These are phyloP conservation scores for Perithous albicinctus DNA, from an alignment of 2,888 invertebrate species.

Conservation along the genomic window DNA sequence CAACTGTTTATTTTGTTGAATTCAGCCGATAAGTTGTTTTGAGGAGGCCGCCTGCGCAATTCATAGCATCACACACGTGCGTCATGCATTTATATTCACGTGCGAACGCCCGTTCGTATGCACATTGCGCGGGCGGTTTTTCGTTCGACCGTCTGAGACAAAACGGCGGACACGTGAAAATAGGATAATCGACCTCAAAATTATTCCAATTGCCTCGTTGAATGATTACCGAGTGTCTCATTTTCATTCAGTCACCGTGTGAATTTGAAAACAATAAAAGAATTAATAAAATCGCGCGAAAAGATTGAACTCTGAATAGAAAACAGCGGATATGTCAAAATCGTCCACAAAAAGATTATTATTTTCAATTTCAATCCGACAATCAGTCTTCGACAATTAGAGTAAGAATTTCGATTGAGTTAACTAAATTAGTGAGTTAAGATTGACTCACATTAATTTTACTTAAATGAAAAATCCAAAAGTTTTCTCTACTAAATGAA, in stretches of 20 bases:
- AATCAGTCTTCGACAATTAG: too few relatives aligned
- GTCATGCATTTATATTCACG: conserved; percentile 59
- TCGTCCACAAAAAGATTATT: too few relatives aligned
- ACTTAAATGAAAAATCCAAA: too few relatives aligned
- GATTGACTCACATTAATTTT: too few relatives aligned
- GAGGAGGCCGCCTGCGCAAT: conserved; percentile 8
- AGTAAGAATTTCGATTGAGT: too few relatives aligned
- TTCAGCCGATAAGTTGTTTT: conserved; percentile 21
- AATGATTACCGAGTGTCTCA: background rate
- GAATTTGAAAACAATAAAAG: background rate
- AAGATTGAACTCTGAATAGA: background rate
- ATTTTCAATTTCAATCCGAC: too few relatives aligned
- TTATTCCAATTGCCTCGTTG: background rate
- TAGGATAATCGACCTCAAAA: conserved; percentile 6
- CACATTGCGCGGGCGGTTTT: conserved; percentile 11
- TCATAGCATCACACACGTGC: conserved; percentile 47
- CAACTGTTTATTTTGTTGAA: too few relatives aligned
- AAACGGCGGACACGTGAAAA: background rate
- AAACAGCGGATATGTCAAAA: background rate
- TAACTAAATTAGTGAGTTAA: too few relatives aligned
- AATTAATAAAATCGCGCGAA: background rate
- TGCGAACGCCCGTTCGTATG: conserved; percentile 18
- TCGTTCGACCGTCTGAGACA: background rate
- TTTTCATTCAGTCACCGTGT: background rate
- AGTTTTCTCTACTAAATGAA: too few relatives aligned